Conservation (phyloP, 2,113 vertebrate species). For the Nerophis ophidion region DNA sequence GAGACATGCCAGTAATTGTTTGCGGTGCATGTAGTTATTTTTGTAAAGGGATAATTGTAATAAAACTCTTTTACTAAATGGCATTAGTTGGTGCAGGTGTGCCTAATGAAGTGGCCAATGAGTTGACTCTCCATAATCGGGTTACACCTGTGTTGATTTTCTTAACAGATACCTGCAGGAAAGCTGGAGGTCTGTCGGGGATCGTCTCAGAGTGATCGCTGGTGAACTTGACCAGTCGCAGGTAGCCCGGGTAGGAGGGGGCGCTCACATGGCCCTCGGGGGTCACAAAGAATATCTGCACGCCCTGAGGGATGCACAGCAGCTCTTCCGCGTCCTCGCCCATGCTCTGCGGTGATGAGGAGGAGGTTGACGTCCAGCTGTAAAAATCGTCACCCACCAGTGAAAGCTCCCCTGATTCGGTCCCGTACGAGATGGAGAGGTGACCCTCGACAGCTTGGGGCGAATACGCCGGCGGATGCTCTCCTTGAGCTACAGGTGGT, state of each 20-base stretch:
- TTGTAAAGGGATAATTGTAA: too few relatives aligned
- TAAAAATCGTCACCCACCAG: conserved; percentile 86
- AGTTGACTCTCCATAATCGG: too few relatives aligned
- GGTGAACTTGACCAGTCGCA: conserved; percentile 90
- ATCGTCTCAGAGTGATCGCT: conserved; percentile 65
- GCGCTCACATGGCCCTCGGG: conserved; percentile 92
- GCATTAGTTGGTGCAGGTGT: too few relatives aligned
- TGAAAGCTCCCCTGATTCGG: conserved; percentile 84
- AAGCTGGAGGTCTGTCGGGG: conserved; percentile 80
- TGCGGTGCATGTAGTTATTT: too few relatives aligned
- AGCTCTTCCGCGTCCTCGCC: conserved; percentile 89
- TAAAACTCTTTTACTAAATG: too few relatives aligned
- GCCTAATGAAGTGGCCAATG: too few relatives aligned
- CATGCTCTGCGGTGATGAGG: conserved; percentile 76
- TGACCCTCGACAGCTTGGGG: conserved; percentile 87
- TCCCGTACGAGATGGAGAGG: conserved; percentile 87
- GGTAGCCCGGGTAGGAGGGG: conserved; percentile 92
- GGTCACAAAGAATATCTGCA: conserved; percentile 95
- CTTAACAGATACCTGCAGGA: conserved; percentile 83
- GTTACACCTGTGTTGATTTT: too few relatives aligned
- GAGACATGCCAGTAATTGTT: too few relatives aligned
- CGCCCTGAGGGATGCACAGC: conserved; percentile 86
- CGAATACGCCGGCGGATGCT: conserved; percentile 88
- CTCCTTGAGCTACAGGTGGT: conserved; percentile 38
- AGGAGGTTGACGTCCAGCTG: conserved; percentile 65